Evolutionary conservation across 2,888 invertebrate genomes (phyloP), one percentile per base, ranked within the genome.

Genomic region (Phyllotreta cruciferae): DNA sequence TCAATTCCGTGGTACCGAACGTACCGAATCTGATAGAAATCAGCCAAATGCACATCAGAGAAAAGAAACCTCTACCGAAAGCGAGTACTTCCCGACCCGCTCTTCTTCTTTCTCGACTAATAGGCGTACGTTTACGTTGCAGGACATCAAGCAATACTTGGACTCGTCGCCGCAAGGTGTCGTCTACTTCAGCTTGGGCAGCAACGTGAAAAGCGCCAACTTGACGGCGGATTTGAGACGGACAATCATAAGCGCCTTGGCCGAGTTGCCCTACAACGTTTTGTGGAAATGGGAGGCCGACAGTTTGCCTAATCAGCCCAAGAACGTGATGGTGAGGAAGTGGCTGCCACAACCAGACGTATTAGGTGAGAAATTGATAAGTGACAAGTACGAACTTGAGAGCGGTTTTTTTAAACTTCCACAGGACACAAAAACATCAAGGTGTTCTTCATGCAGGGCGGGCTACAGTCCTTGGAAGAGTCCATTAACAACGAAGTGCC

Each of bases 261-360:
- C 77, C 0, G 76, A 79, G 65, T 55, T 82, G 38, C 80, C 81
- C 3, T 80, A 81, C 56, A 79, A 75, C 61, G 75, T 83, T 38
- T 67, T 83, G 6, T 82, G 82, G 82, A 83, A 83, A 72, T 83
- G 78, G 77, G 82, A 83, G 68, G 71, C 74, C 0, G 78, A 77
- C 37, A 61, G 74, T 45, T 60, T 64, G 14, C 66, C 66, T 7
- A 74, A 75, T 39, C 73, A 78, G 70, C 78, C 81, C 5, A 61
- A 73, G 36, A 81, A 81, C 70, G 76, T 84, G 1, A 76, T 79
- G 63, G 74, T 80, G 7, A 72, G 70, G 37, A 81, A 81, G 66
- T 84, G 83, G 83, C 72, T 83, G 13, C 83, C 83, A 0, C 84
- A 83, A 71, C 79, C 81, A 63, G 82, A 81, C 66, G 70, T 83